Evolutionary conservation across 2,797 vertebrate species (phyloP), one percentile per base, ranked within the genome.

Genomic region (Enteromius fasciolatus): DNA sequence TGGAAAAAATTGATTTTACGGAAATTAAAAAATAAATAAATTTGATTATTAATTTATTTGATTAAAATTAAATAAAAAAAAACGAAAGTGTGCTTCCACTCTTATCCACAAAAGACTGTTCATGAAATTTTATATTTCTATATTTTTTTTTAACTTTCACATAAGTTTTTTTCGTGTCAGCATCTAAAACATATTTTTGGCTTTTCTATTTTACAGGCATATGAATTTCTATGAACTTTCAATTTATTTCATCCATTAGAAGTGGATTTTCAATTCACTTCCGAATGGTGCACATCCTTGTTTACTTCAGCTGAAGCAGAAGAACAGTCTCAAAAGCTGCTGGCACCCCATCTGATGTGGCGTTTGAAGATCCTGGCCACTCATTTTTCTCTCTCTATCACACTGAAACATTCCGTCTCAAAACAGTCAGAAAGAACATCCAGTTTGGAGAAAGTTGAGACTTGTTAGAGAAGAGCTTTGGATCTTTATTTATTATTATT

Each of bases 401-500:
- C 23, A 11, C 11, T 33, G 18, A 48, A 78, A 66, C 76, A 67
- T 70, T 79, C 46, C 14, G 2, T 78, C 46, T 67, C 61, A 68
- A 50, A 78, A 67, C 63, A 36, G 12, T 20, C 10, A 20, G 31
- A 78, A 63, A 78, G 61, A 46, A 78, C 76, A 78, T 67, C n/a
- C 14, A 25, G 14, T 79, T 52, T 79, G 63, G 64, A 14, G 15
- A 66, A 79, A 54, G 33, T 23, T 25, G 77, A 68, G 77, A 8
- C 31, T 68, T 78, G 63, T 78, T 78, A 33, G 20, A 52, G 76
- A n/a, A 67, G 10, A 41, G 33, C 31, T 67, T 48, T 79, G 48
- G 46, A 79, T 68, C 64, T 68, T 79, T 79, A 52, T 67, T 67
- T 23, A 67, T 78, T 68, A 78, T 68, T 70, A 23, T 20, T 39